Evolutionary conservation across 2,113 vertebrate species (phyloP).

Genomic region (Neogobius melanostomus): DNA sequence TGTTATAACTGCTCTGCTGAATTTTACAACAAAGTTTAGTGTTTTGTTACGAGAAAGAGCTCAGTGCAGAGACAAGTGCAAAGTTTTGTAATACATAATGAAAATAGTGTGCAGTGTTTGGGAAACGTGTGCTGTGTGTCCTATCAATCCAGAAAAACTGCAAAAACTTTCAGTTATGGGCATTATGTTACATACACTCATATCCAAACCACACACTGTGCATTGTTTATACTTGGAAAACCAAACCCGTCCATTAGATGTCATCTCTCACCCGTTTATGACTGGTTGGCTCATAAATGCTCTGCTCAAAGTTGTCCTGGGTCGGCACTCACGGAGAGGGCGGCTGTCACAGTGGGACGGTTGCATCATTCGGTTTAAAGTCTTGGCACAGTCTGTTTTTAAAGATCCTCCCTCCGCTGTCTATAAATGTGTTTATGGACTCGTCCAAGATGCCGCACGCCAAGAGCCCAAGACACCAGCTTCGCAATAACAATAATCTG

Average conservation of each 20-base stretch:
- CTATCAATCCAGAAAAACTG: no score
- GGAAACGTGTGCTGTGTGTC: no score
- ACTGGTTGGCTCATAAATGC: not conserved
- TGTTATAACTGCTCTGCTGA: no score
- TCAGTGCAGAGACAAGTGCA: no score
- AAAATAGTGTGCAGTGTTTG: no score
- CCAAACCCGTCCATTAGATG: not conserved
- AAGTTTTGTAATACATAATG: no score
- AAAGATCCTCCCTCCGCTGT: slow-evolving; percentile 1
- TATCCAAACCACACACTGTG: not conserved
- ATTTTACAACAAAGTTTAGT: no score
- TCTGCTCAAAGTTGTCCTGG: not conserved
- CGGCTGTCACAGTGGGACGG: not conserved
- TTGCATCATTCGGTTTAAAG: slow-evolving; percentile 9
- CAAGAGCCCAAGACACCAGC: not conserved
- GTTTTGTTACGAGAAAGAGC: no score
- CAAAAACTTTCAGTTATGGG: no score
- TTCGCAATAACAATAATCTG: not conserved
- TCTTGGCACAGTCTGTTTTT: not conserved
- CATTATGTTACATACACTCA: not conserved
- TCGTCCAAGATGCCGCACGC: not conserved
- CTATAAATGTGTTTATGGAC: slow-evolving; percentile 14
- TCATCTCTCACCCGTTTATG: not conserved
- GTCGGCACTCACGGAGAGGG: not conserved
- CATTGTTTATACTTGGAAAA: not conserved